Evolutionary conservation across 1,140 invertebrate genomes (phyloP), one percentile per base, ranked within the genome.

Genomic region (Calycopis cecrops): DNA sequence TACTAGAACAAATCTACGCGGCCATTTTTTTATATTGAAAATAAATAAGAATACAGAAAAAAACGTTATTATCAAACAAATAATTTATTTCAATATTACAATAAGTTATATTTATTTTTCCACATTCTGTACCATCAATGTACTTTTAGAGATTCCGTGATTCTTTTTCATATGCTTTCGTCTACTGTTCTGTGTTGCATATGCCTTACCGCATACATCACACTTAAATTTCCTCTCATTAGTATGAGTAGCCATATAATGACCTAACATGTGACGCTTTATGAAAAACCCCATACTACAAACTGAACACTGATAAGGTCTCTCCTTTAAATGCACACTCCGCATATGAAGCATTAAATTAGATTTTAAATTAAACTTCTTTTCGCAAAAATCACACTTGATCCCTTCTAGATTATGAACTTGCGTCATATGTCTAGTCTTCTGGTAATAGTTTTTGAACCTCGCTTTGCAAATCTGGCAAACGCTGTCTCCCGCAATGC

Each of bases 361-460:
- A 0, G 81, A 84, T 47, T 83, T 83, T 9, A 83, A 49, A 63
- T 80, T 79, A 33, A 87, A 87, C 35, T 69, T 78, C 52, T 81
- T 85, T 1, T 85, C 83, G 28, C 83, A 87, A 47, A 74, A 63
- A 37, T 83, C 74, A 55, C 83, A 87, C 38, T 85, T 82, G 2
- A 85, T 76, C 0, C 78, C 75, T 49, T 85, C 81, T 0, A 72
- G 76, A 54, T 87, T 82, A 38, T 87, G 81, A 1, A 77, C 72
- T 54, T 80, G 78, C 12, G 75, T 75, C 83, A 87, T 87, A 44
- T 87, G 84, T n/a, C 79, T 63, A 0, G 84, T 81, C 21, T 85
- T 87, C 51, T 84, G 79, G 48, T 87, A 87, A 42, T 85, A 87
- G 44, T 85, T 87, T 60, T 83, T 84, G 33, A 87, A 87, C 9